Evolutionary conservation across 1,140 invertebrate genomes (phyloP).

Genomic region (Daktulosphaira vitifoliae): DNA sequence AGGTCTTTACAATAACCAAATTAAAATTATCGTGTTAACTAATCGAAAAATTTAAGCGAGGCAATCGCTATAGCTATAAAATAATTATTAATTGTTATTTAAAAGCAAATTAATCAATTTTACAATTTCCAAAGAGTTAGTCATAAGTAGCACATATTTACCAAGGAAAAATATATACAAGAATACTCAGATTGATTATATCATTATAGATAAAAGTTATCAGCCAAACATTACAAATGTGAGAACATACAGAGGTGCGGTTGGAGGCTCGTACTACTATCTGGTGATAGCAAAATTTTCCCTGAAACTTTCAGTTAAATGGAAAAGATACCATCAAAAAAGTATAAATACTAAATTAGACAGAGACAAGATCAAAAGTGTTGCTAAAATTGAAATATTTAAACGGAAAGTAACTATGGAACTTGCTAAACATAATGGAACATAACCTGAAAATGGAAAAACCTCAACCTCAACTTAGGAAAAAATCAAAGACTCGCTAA

Average conservation of each 20-base stretch:
- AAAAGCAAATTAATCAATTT: constrained; percentile 7
- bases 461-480: neutral
- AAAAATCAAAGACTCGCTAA: constrained; percentile 16
- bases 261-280: constrained; percentile 29
- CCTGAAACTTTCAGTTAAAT: neutral
- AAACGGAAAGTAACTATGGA: neutral
- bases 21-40: too few species aligned
- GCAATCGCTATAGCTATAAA: too few species aligned
- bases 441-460: neutral
- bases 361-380: neutral
- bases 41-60: too few species aligned
- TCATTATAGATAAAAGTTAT: constrained; percentile 3
- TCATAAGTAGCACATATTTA: constrained; percentile 14
- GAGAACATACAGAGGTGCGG: constrained; percentile 32
- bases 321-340: neutral
- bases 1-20: too few species aligned
- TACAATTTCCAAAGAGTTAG: constrained; percentile 1
- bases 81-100: too few species aligned
- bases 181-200: neutral
- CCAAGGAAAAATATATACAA: constrained; percentile 18
- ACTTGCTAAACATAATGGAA: neutral
- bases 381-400: neutral
- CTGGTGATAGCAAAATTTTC: constrained; percentile 34
- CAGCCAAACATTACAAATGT: neutral
- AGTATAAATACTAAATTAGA: neutral